Evolutionary conservation across 2,113 vertebrate genomes (phyloP), one percentile per base, ranked within the genome.

Genomic region (Neofelis nebulosa): DNA sequence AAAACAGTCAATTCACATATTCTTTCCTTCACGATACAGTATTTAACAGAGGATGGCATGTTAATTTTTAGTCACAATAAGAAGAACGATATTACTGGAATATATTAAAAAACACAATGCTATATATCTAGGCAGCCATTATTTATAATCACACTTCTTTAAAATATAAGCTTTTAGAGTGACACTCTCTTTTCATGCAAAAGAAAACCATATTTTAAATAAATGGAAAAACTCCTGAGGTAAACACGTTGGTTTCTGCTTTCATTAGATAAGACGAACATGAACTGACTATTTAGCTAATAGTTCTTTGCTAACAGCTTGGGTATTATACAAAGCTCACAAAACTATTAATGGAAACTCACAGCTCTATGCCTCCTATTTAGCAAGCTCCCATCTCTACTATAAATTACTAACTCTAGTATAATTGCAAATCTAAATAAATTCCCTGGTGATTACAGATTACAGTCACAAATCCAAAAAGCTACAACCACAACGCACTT

Each of bases 341-440:
- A 90, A 98, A 94, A 66, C 95, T 98, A 95, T 95, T 98, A 92
- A 97, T 74, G 63, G 92, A 96, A 98, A 91, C 84, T 98, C 90
- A 84, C 79, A 97, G 94, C 41, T 96, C 95, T 89, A 9, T 48
- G 55, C 91, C 36, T 95, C 95, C 91, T 98, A 41, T 89, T 98
- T 98, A 97, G 96, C 89, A 86, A 98, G 80, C 66, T 98, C 71
- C 82, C 92, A 74, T 98, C 93, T 97, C 93, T 82, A 50, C 98
- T 97, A 98, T 95, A 98, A 98, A 98, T 98, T 99, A 98, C 95
- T 71, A 98, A 96, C 91, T 98, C 92, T 94, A 94, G 83, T 97
- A 96, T 98, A 98, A 98, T 97, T 99, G 98, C 98, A 98, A 98
- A 98, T 98, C 88, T 98, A 98, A 96, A 98, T 98, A 98, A 98